Evolutionary conservation across 2,888 invertebrate genomes (phyloP).

Genomic region (Sisyra terminalis): DNA sequence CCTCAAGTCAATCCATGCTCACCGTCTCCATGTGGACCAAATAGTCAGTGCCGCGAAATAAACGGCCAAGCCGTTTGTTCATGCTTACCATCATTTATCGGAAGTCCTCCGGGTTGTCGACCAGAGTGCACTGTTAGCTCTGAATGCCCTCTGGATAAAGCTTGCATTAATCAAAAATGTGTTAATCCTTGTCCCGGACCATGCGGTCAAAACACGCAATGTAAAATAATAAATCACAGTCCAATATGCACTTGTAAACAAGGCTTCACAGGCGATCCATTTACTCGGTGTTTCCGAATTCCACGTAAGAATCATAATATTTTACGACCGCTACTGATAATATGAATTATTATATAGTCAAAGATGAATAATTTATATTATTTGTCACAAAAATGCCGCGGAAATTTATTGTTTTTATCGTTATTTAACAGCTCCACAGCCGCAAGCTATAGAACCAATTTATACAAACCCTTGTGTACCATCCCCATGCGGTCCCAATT

Average conservation of each 20-base stretch:
- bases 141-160: conserved; percentile 54
- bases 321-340: not conserved
- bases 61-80: conserved; percentile 35
- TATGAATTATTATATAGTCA: too few relatives aligned
- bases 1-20: conserved; percentile 40
- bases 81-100: conserved; percentile 28
- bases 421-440: conserved; percentile 14
- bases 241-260: conserved; percentile 38
- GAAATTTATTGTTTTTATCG: not conserved
- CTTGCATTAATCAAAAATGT: conserved; percentile 59
- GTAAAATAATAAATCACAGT: conserved; percentile 36
- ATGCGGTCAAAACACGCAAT: conserved; percentile 41
- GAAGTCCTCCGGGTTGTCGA: conserved; percentile 48
- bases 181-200: conserved; percentile 47
- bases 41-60: conserved; percentile 57
- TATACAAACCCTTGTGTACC: conserved; percentile 29
- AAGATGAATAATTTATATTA: not conserved
- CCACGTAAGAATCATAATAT: conserved; percentile 19
- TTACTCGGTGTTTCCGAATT: conserved; percentile 24
- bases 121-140: conserved; percentile 66
- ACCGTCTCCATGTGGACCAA: conserved; percentile 70
- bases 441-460: conserved; percentile 13
- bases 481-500: conserved; percentile 35
- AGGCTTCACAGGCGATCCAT: conserved; percentile 43
- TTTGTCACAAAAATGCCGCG: too few relatives aligned